These are phyloP conservation scores for Notolabrus celidotus DNA, from an alignment of 2,797 vertebrate genomes.

Conservation along the genomic window DNA sequence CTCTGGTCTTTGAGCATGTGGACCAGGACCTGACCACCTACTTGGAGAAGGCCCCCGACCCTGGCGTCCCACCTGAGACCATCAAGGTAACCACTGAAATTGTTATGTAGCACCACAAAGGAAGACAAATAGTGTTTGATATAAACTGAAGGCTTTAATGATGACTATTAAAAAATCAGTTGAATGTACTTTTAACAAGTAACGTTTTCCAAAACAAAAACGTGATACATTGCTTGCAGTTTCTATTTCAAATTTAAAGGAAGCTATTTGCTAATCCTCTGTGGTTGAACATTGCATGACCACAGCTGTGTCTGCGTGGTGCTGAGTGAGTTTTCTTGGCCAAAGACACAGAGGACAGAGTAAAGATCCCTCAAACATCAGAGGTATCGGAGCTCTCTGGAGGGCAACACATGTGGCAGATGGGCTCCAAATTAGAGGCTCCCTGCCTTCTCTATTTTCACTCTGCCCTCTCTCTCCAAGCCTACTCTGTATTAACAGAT, in stretches of 20 bases:
- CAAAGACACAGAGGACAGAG: constrained; percentile 62
- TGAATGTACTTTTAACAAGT: too few species aligned
- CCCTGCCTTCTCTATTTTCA: constrained; percentile 80
- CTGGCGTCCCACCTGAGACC: constrained; percentile 96
- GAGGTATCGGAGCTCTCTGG: constrained; percentile 77
- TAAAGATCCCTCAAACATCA: constrained; percentile 70
- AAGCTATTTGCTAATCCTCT: constrained; percentile 37
- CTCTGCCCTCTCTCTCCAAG: constrained; percentile 57
- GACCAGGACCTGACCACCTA: constrained; percentile 99
- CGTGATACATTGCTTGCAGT: not conserved
- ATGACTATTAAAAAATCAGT: not conserved
- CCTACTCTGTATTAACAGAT: constrained; percentile 66
- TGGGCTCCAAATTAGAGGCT: constrained; percentile 85
- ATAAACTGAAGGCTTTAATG: not conserved
- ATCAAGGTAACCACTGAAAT: constrained; percentile 89
- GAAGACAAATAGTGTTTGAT: not conserved
- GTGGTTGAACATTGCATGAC: constrained; percentile 39
- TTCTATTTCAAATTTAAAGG: constrained; percentile 38
- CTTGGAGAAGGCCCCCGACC: constrained; percentile 97
- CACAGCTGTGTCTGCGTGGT: constrained; percentile 35
- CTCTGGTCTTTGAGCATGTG: constrained; percentile 98
- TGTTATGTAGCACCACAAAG: not conserved
- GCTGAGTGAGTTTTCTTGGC: constrained; percentile 61
- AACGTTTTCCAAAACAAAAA: not conserved
- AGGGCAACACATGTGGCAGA: constrained; percentile 83